These are phyloP conservation scores for Trachurus trachurus DNA, from an alignment of 2,797 vertebrate genomes.

Conservation along the genomic window DNA sequence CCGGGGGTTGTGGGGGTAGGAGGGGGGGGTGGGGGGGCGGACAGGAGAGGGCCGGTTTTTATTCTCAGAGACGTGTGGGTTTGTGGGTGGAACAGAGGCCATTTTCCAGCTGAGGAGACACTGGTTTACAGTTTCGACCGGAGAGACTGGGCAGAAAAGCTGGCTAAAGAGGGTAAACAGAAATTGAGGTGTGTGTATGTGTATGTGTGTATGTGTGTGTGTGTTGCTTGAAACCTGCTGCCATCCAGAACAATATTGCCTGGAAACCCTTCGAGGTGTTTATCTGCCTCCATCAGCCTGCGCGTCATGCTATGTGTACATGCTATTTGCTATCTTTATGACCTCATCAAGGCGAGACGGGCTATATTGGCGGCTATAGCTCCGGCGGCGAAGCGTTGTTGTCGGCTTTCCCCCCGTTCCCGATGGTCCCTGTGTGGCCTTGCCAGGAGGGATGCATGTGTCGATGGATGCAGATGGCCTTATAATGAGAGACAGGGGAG, in stretches of 20 bases:
- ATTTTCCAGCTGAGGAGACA: slow-evolving; percentile 70
- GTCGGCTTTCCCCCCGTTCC: slow-evolving; percentile 30
- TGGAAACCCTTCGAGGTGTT: slow-evolving; percentile 29
- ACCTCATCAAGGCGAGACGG: slow-evolving; percentile 69
- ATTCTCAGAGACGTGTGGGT: slow-evolving; percentile 44
- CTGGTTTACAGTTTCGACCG: slow-evolving; percentile 59
- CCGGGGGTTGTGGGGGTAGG: slow-evolving; percentile 13
- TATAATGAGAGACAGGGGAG: slow-evolving; percentile 75
- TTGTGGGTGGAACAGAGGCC: slow-evolving; percentile 50
- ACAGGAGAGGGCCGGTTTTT: slow-evolving; percentile 53
- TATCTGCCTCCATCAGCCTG: slow-evolving; percentile 30
- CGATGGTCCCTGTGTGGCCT: slow-evolving; percentile 61
- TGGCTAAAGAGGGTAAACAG: slow-evolving; percentile 54
- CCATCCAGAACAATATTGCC: slow-evolving; percentile 30
- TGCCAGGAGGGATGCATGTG: slow-evolving; percentile 66
- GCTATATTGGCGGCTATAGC: slow-evolving; percentile 43
- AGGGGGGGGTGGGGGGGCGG: slow-evolving; percentile 16
- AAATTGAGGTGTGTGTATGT: slow-evolving; percentile 13
- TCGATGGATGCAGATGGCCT: slow-evolving; percentile 78
- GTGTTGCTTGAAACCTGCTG: slow-evolving; percentile 3
- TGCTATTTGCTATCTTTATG: slow-evolving; percentile 59
- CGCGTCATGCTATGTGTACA: slow-evolving; percentile 30
- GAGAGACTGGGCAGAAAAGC: slow-evolving; percentile 48
- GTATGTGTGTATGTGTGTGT: slow-evolving; percentile 21
- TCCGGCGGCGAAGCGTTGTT: slow-evolving; percentile 44